phyloP scores from a whole-genome alignment of 92 coral and sea anemone genomes.

The Parazoanthus swiftii region DNA sequence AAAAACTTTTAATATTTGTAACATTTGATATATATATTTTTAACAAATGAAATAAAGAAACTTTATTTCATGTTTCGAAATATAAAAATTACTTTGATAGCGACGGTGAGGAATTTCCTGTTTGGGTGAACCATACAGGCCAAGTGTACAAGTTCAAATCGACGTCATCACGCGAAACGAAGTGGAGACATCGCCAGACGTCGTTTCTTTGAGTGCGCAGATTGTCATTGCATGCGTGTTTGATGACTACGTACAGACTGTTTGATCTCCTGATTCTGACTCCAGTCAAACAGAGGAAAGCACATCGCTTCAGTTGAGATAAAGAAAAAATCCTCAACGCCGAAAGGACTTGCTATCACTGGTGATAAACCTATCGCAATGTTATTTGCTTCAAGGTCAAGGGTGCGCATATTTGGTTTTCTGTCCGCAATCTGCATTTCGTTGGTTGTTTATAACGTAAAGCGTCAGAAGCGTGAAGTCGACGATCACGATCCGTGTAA shows the following conservation, averaged over 20 bases:
- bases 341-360: not conserved
- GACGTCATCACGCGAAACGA: too few relatives aligned
- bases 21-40: too few relatives aligned
- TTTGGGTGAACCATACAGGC: too few relatives aligned
- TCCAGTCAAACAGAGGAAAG: not conserved
- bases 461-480: conserved; percentile 38
- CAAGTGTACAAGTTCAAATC: too few relatives aligned
- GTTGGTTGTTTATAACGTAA: not conserved
- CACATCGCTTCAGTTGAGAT: not conserved
- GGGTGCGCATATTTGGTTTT: not conserved
- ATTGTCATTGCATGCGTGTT: not conserved
- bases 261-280: not conserved
- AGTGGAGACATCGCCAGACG: not conserved
- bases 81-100: too few relatives aligned
- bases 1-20: too few relatives aligned
- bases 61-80: too few relatives aligned
- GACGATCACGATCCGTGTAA: conserved; percentile 98
- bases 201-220: conserved; percentile 1
- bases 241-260: not conserved
- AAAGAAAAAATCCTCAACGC: not conserved
- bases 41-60: too few relatives aligned
- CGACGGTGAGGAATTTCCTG: too few relatives aligned
- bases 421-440: conserved; percentile 18
- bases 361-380: not conserved
- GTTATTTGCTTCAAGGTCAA: not conserved